phyloP scores from a whole-genome alignment of 2,888 invertebrate species.

The Cosmia trapezina region DNA sequence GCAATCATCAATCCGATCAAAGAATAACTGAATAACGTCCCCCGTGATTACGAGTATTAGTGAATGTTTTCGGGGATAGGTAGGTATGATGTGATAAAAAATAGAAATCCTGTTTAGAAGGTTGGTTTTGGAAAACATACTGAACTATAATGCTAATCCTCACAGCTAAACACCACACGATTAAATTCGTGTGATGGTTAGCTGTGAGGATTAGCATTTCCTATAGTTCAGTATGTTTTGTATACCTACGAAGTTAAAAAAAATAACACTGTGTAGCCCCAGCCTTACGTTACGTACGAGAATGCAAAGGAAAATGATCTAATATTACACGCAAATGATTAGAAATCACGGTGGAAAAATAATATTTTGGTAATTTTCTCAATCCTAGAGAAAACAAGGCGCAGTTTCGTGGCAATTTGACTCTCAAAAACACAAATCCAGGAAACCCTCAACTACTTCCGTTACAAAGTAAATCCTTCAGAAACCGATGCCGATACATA shows the following conservation, averaged over 20 bases:
- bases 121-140: neutral
- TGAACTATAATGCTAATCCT: too few relatives aligned
- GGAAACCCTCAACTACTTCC: conserved; percentile 9
- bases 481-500: conserved; percentile 33
- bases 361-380: neutral
- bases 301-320: too few relatives aligned
- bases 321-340: neutral
- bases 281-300: neutral
- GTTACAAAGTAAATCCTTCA: conserved; percentile 15
- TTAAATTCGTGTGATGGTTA: neutral
- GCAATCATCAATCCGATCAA: neutral
- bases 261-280: too few relatives aligned
- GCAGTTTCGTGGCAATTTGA: conserved; percentile 4
- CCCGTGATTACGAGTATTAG: neutral
- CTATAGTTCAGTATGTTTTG: too few relatives aligned
- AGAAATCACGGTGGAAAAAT: neutral
- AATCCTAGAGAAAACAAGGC: neutral
- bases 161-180: too few relatives aligned
- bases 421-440: conserved; percentile 16
- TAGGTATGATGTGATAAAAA: neutral
- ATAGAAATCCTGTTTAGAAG: neutral
- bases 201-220: neutral
- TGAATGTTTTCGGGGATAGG: neutral
- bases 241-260: too few relatives aligned
- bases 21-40: neutral